Evolutionary conservation across 2,113 vertebrate species (phyloP).

Genomic region (Salminus brasiliensis): DNA sequence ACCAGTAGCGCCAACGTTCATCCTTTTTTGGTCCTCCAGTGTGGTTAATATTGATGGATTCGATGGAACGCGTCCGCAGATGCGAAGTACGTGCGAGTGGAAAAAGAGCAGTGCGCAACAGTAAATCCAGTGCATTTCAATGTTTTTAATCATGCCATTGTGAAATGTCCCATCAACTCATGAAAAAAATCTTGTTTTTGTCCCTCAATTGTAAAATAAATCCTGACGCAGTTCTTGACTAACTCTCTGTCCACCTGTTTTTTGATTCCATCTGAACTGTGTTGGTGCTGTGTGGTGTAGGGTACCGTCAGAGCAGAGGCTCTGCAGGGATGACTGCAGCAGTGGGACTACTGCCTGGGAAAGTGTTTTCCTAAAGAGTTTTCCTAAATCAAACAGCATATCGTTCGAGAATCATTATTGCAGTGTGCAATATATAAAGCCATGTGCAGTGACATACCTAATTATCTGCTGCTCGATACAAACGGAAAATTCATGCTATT

Average conservation of each 20-base stretch:
- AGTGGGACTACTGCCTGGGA: too few species aligned
- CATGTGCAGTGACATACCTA: too few species aligned
- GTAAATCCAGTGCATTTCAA: constrained; percentile 88
- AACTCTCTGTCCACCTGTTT: constrained; percentile 24
- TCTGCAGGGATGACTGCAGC: neutral
- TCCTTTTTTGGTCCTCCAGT: constrained; percentile 85
- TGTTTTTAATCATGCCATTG: constrained; percentile 87
- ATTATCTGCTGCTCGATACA: too few species aligned
- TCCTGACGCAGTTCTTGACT: constrained; percentile 62
- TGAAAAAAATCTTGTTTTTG: constrained; percentile 79
- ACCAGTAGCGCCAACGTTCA: constrained; percentile 91
- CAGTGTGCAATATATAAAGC: too few species aligned
- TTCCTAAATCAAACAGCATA: too few species aligned
- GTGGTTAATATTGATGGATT: constrained; percentile 92
- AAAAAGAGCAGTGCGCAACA: constrained; percentile 83
- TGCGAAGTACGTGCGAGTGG: constrained; percentile 86
- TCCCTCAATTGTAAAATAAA: constrained; percentile 82
- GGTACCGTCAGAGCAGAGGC: neutral
- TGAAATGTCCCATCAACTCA: constrained; percentile 67
- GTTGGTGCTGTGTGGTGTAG: neutral
- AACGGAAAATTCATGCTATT: too few species aligned
- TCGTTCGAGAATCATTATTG: too few species aligned
- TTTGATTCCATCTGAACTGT: neutral
- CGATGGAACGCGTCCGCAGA: constrained; percentile 87
- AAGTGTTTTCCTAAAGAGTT: too few species aligned